Base-by-base conservation (phyloP, 2,888 invertebrate genomes). In the Euplagia quadripunctaria region DNA sequence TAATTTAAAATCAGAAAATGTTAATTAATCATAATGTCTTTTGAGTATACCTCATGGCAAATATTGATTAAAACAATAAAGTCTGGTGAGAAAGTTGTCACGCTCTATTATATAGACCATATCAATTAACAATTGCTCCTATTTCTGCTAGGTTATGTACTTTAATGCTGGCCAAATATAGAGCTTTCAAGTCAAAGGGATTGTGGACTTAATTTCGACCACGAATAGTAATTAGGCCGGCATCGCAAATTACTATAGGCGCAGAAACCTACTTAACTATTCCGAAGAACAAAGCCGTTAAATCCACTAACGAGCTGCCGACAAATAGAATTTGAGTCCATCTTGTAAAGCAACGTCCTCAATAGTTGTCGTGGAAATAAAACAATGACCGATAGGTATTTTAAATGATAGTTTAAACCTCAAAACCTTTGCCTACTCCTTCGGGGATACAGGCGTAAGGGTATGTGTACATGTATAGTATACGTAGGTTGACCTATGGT, bases 151-250 rank as follows among this genome's bases (percentile, higher is more conserved):
- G 51, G 67, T 43, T 65, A 66, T 51, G 42, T 42, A 73, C 49
- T 73, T 72, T 9, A 72, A 77, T 71, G 46, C 58, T 41, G 46
- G 31, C 64, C 14, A 70, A 58, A 58, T 17, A 71, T 14, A 31
- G 42, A 42, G 55, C n/a, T 51, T n/a, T 31, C 52, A 52, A 72
- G 46, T 71, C 74, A 86, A 84, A 79, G 79, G 76, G 76, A 79
- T 82, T 84, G 79, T 81, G 74, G 66, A 65, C 80, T 78, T 86
- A 85, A 86, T 87, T 86, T 77, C 68, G 79, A 75, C 81, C 79
- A 77, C 79, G 72, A 84, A 82, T 80, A 76, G 79, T 86, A 88
- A 89, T 89, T 87, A 89, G 81, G 75, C 81, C 73, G 78, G 74
- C 83, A 85, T 83, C 73, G 77, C 83, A 82, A 85, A 87, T 86